Evolutionary conservation across 2,113 vertebrate genomes (phyloP).

Genomic region (Paratilapia polleni): DNA sequence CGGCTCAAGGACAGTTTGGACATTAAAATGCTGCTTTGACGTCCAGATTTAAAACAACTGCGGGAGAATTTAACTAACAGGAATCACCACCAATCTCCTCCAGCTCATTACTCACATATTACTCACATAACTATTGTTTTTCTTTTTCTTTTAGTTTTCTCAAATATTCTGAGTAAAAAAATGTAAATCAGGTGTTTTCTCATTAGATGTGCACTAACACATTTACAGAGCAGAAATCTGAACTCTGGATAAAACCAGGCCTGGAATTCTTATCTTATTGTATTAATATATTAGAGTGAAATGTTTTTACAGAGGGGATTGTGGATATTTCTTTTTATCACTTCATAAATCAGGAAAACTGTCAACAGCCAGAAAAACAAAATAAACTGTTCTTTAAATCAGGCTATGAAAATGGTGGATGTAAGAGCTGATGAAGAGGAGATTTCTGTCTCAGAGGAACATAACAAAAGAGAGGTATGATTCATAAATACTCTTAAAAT

Average conservation of each 20-base stretch:
- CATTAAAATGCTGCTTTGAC: neutral
- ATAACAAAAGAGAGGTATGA: too few species aligned
- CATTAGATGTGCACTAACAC: too few species aligned
- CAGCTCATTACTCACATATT: neutral
- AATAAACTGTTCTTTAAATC: neutral
- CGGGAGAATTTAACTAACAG: neutral
- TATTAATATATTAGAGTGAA: too few species aligned
- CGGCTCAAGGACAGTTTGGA: constrained; percentile 23
- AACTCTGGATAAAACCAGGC: neutral
- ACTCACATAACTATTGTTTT: neutral
- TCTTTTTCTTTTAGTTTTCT: too few species aligned
- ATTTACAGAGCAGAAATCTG: too few species aligned
- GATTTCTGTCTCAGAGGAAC: too few species aligned
- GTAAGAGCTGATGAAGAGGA: too few species aligned
- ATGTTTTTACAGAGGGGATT: too few species aligned
- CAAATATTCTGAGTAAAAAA: neutral
- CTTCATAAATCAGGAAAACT: too few species aligned
- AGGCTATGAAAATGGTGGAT: neutral
- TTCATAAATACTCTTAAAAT: too few species aligned
- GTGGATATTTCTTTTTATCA: too few species aligned
- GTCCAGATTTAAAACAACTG: neutral
- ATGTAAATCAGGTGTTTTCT: neutral
- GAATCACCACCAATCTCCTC: neutral
- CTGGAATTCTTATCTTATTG: neutral
- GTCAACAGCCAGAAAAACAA: neutral